Conservation (phyloP, 2,888 invertebrate genomes). For the Nemotelus pantherinus region DNA sequence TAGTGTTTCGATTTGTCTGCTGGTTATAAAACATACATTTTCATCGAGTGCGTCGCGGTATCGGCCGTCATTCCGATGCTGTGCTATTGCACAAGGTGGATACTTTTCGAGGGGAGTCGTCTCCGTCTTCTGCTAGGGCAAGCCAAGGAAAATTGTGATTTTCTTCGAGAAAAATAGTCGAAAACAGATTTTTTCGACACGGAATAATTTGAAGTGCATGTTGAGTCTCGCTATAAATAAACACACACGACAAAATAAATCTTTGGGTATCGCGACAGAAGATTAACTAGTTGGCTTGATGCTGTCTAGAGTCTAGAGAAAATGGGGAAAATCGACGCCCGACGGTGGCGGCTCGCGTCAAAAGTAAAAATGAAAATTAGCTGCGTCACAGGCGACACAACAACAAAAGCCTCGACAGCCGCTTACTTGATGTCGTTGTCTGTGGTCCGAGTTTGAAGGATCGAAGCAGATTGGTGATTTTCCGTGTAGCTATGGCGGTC, state of each 20-base stretch:
- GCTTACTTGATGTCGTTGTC: not conserved
- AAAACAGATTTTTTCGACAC: not conserved
- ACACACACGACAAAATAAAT: slow-evolving; percentile 35
- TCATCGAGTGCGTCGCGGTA: not conserved
- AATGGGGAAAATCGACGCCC: slow-evolving; percentile 30
- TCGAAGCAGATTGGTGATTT: too few relatives aligned
- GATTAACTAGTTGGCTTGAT: slow-evolving; percentile 12
- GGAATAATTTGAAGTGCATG: slow-evolving; percentile 2
- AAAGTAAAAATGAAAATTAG: slow-evolving; percentile 37
- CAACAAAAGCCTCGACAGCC: not conserved
- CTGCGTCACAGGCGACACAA: slow-evolving; percentile 37
- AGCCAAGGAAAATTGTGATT: slow-evolving; percentile 5
- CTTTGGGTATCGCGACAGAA: slow-evolving; percentile 18
- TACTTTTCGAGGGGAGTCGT: not conserved
- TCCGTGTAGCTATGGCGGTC: too few relatives aligned
- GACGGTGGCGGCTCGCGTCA: slow-evolving; percentile 33
- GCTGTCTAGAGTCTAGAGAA: slow-evolving; percentile 32
- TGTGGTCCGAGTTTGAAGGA: too few relatives aligned
- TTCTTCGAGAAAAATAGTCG: too few relatives aligned
- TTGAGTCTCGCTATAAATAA: slow-evolving; percentile 34
- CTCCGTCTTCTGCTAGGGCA: not conserved
- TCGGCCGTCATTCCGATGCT: not conserved
- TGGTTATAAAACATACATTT: not conserved
- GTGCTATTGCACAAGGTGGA: not conserved
- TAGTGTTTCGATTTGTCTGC: not conserved